Percentiles rank a stretch among this genome's conserved stretches.
phyloP scores from a whole-genome alignment of 2,113 vertebrate species.

The Butastur rufipennis region DNA sequence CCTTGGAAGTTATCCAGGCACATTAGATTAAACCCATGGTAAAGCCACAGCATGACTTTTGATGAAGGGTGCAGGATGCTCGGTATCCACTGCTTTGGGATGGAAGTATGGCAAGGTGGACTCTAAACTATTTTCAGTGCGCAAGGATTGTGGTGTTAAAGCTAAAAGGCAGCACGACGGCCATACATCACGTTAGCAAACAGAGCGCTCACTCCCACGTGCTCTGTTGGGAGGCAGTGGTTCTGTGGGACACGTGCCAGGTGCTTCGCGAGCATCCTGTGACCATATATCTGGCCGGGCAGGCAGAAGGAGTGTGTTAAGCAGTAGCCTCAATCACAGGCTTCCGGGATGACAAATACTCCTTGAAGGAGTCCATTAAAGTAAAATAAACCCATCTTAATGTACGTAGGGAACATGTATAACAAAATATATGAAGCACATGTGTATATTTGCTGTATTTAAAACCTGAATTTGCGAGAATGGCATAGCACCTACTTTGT shows the following conservation, averaged over 20 bases:
- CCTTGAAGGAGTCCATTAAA: background rate
- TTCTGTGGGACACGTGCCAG: background rate
- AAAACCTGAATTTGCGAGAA: background rate
- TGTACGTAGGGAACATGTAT: background rate
- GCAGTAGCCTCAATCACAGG: background rate
- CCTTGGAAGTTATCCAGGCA: background rate
- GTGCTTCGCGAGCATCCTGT: background rate
- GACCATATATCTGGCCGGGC: background rate
- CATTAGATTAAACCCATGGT: background rate
- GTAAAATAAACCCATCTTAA: background rate
- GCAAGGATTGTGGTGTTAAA: background rate
- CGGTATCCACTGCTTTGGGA: background rate
- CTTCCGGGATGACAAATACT: background rate
- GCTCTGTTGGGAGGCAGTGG: background rate
- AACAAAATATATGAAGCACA: background rate
- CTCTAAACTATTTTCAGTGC: background rate
- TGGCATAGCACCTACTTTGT: background rate
- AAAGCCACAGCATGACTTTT: background rate
- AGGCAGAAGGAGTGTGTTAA: background rate
- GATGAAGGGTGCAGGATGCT: background rate
- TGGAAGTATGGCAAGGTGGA: background rate
- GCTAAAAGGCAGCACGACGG: background rate
- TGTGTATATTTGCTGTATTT: background rate
- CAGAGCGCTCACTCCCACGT: accelerated
- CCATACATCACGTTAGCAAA: background rate